Evolutionary conservation across 2,113 vertebrate genomes (phyloP).

Genomic region (Otis tarda): DNA sequence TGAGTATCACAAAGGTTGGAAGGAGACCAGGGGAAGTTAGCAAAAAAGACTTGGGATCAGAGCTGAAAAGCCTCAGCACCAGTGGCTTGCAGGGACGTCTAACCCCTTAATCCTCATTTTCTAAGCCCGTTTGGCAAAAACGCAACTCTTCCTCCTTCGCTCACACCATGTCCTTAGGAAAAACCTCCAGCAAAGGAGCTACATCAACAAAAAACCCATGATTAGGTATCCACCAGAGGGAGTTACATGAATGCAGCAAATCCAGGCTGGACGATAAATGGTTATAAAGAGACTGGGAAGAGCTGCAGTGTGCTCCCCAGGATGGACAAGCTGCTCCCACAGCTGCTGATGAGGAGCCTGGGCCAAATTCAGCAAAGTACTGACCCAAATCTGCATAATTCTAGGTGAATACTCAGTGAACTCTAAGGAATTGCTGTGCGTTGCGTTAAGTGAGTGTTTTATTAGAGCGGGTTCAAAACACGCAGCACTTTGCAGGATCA

Average conservation of each 20-base stretch:
- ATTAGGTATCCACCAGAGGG: slow-evolving; percentile 57
- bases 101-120: neutral
- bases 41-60: neutral
- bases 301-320: neutral
- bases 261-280: neutral
- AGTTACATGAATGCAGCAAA: neutral
- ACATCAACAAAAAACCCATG: neutral
- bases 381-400: slow-evolving; percentile 45
- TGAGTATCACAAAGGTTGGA: neutral
- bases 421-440: neutral
- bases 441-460: neutral
- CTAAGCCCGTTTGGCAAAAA: neutral
- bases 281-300: neutral
- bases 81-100: neutral
- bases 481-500: slow-evolving; percentile 3
- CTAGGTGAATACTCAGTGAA: slow-evolving; percentile 39
- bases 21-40: neutral
- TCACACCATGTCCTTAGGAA: neutral
- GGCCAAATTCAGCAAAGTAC: neutral
- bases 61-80: neutral
- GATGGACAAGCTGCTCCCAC: neutral
- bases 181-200: neutral
- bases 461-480: slow-evolving; percentile 11
- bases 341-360: neutral
- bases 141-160: rapidly evolving